Evolutionary conservation across 1,140 invertebrate genomes (phyloP), one percentile per base, ranked within the genome.

Genomic region (Cheumatopsyche charites): DNA sequence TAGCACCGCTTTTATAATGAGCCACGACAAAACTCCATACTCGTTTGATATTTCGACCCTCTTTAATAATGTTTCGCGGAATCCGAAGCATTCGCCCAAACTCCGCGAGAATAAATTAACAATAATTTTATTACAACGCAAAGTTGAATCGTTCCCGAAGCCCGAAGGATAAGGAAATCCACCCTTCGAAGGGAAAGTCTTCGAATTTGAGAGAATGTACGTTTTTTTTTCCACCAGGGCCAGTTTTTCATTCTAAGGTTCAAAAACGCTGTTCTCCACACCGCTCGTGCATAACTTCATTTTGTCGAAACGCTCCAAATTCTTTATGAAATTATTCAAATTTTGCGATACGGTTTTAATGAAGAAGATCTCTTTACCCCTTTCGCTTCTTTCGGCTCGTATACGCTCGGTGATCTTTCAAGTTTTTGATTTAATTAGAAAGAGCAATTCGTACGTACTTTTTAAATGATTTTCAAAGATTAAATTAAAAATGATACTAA

Each of bases 51-150:
- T 36, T 36, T 36, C 9, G 29, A 17, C 47, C 47, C 19, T 17
- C 19, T 52, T 17, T 52, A 17, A 36, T 36, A n/a, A 47, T 13
- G 15, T 47, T 52, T 52, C 47, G 47, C 47, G 47, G 47, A 9
- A 52, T 52, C 47, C 15, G 19, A 52, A 52, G 47, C 19, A 52
- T 52, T 52, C 47, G 29, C 9, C 19, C 47, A 19, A 17, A n/a
- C n/a, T 52, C 5, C 0, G 19, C 47, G 47, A 9, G 29, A 52
- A 52, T 52, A 52, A 52, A 52, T 52, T 52, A 52, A 52, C 47
- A 52, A 52, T 52, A 52, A 52, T 17, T 52, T 52, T 52, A 52
- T 52, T 52, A 52, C 47, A 52, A 9, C 15, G 19, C 47, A 52
- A 15, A 52, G 19, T 17, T 19, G 47, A 52, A 52, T 15, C n/a